Percentiles rank a stretch among this genome's conserved stretches.
phyloP scores from a whole-genome alignment of 2,797 vertebrate genomes.

The Sciurus carolinensis region DNA sequence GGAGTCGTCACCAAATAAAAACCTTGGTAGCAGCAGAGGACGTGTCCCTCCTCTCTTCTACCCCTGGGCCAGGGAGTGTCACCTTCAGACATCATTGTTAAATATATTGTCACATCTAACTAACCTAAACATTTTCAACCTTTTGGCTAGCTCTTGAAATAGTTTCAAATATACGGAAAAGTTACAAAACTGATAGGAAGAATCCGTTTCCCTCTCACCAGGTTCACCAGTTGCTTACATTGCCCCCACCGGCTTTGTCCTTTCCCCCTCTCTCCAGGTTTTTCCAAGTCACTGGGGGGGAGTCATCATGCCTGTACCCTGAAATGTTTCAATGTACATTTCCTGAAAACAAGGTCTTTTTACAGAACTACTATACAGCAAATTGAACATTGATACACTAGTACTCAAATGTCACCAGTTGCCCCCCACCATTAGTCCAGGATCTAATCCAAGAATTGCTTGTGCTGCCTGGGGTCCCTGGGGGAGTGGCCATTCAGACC shows the following conservation, averaged over 20 bases:
- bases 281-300: neutral
- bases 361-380: neutral
- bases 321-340: neutral
- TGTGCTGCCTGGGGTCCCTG: too few species aligned
- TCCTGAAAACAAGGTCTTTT: neutral
- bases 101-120: neutral
- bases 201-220: neutral
- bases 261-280: neutral
- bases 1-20: slow-evolving; percentile 73
- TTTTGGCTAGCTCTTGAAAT: neutral
- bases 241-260: neutral
- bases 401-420: neutral
- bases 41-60: neutral
- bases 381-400: neutral
- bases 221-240: neutral
- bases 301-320: too few species aligned
- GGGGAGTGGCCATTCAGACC: too few species aligned
- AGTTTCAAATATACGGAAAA: neutral
- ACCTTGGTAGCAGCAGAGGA: neutral
- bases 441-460: neutral
- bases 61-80: neutral
- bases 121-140: neutral
- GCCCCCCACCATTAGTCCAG: neutral
- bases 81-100: neutral
- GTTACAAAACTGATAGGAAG: neutral